Conservation (phyloP, 2,888 invertebrate genomes). For the Caenorhabditis panamensis region DNA sequence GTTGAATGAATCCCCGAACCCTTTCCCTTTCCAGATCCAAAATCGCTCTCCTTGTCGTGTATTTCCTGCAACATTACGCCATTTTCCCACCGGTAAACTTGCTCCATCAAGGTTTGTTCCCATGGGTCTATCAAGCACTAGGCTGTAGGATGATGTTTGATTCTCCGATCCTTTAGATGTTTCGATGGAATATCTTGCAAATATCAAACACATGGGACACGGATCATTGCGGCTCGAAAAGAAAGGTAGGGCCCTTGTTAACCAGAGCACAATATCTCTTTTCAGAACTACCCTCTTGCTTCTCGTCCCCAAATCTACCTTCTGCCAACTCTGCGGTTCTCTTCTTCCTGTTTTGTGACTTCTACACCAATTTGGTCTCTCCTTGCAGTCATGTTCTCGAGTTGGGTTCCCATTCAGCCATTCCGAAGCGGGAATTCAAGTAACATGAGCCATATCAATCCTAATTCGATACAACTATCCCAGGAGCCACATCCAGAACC, state of each 20-base stretch:
- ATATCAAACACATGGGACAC: too few species aligned
- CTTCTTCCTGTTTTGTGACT: not conserved
- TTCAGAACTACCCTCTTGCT: too few species aligned
- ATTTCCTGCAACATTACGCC: slow-evolving; percentile 1
- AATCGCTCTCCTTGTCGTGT: not conserved
- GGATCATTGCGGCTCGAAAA: too few species aligned
- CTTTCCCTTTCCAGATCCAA: not conserved
- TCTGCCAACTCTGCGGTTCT: not conserved
- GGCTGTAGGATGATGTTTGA: not conserved
- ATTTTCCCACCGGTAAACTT: not conserved
- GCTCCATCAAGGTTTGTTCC: slow-evolving; percentile 5
- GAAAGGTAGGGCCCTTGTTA: too few species aligned
- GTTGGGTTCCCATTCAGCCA: not conserved
- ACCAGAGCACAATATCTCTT: too few species aligned
- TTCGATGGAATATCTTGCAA: not conserved
- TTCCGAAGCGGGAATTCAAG: not conserved
- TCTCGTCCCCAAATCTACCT: too few species aligned
- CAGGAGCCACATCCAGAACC: too few species aligned
- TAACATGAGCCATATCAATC: not conserved
- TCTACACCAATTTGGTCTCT: not conserved
- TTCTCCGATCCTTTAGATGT: not conserved
- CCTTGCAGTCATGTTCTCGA: not conserved
- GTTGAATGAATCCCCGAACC: too few species aligned
- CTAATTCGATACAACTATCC: not conserved
- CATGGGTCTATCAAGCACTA: not conserved